phyloP scores from a whole-genome alignment of 2,113 vertebrate species.

The Myocastor coypus region DNA sequence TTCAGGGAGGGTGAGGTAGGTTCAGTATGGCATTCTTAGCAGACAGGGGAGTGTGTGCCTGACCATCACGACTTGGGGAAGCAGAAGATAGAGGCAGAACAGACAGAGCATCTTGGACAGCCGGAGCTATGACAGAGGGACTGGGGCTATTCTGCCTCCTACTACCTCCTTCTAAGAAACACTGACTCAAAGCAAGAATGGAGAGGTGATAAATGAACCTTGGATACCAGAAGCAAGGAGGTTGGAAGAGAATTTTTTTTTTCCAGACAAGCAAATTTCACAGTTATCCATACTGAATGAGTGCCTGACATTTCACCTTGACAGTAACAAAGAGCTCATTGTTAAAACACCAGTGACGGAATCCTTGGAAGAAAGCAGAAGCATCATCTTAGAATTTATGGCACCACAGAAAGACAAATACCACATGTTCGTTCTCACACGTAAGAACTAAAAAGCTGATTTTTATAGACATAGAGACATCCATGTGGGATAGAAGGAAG shows the following conservation, averaged over 20 bases:
- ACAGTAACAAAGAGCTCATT: background rate
- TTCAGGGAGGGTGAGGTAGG: background rate
- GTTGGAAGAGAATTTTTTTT: background rate
- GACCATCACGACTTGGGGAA: background rate
- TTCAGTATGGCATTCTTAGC: background rate
- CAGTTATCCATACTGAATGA: background rate
- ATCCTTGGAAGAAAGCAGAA: background rate
- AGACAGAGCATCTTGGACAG: background rate
- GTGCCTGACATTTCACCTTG: background rate
- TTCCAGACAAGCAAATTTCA: background rate
- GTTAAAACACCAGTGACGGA: background rate
- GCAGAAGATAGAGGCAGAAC: background rate
- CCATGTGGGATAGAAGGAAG: background rate
- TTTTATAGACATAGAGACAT: background rate
- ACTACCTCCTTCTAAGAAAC: background rate
- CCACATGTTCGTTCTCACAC: background rate
- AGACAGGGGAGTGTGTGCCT: background rate
- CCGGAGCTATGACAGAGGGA: background rate
- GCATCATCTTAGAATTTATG: background rate
- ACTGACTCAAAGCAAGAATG: background rate
- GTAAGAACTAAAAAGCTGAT: background rate
- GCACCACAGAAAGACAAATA: background rate
- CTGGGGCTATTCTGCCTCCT: background rate
- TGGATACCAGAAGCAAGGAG: background rate
- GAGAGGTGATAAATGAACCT: background rate